phyloP scores from a whole-genome alignment of 1,140 invertebrate species.

The Drosophila asahinai region DNA sequence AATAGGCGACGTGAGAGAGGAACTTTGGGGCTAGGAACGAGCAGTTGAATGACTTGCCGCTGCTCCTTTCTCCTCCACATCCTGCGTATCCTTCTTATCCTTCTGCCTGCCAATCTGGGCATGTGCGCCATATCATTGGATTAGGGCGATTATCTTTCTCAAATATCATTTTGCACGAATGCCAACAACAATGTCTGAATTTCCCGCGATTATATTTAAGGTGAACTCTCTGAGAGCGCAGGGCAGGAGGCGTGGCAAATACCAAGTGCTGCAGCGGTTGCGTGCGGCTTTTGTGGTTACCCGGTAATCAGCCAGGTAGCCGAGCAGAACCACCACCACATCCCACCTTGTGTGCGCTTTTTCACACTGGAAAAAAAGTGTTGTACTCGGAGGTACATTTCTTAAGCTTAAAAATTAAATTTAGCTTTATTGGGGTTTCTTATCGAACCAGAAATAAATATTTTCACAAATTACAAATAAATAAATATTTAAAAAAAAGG shows the following conservation, averaged over 20 bases:
- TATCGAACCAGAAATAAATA: not conserved
- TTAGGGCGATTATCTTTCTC: constrained; percentile 76
- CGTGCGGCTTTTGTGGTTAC: constrained; percentile 49
- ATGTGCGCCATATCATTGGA: constrained; percentile 54
- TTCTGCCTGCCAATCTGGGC: constrained; percentile 1
- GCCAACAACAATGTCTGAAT: constrained; percentile 79
- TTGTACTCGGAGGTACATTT: too few relatives aligned
- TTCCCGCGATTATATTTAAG: constrained; percentile 58
- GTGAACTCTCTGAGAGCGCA: constrained; percentile 4
- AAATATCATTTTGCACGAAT: constrained; percentile 81
- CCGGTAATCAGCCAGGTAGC: constrained; percentile 14
- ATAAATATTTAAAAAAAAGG: too few relatives aligned
- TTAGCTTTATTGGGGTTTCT: too few relatives aligned
- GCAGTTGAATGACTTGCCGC: constrained; percentile 35
- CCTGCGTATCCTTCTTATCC: constrained; percentile 9
- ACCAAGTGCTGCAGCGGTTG: constrained; percentile 49
- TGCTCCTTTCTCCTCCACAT: not conserved
- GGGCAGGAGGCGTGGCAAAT: constrained; percentile 12
- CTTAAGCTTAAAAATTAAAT: too few relatives aligned
- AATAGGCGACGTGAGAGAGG: constrained; percentile 47
- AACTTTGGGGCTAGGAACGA: constrained; percentile 26
- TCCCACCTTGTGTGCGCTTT: not conserved
- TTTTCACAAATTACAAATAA: too few relatives aligned
- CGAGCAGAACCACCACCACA: not conserved
- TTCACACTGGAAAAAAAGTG: not conserved